Percentiles rank a stretch among this genome's conserved stretches.
Conservation (phyloP, 2,113 vertebrate genomes). For the Noturus placidus region DNA sequence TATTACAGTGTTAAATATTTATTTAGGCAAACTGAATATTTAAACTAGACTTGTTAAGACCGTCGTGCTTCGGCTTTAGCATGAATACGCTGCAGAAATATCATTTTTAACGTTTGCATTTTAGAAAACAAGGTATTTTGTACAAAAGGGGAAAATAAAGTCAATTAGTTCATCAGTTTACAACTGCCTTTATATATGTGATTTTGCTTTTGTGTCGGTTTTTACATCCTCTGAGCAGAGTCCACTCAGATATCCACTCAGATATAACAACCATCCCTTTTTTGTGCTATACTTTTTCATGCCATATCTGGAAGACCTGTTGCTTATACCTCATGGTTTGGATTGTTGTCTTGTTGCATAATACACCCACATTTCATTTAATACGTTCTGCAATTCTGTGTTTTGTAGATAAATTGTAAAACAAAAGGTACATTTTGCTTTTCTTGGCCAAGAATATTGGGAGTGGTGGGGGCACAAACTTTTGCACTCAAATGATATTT, state of each 20-base stretch:
- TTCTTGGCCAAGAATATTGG: background rate
- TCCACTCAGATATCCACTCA: background rate
- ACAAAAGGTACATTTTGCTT: background rate
- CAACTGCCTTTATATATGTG: background rate
- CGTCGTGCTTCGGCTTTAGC: background rate
- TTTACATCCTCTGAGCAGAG: background rate
- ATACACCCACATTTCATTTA: background rate
- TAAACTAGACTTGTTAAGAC: background rate
- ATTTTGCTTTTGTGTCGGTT: background rate
- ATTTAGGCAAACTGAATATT: background rate
- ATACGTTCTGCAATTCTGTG: background rate
- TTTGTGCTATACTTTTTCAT: background rate
- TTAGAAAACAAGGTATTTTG: background rate
- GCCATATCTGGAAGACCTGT: background rate
- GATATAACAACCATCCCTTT: background rate
- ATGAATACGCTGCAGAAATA: background rate
- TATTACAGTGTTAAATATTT: background rate
- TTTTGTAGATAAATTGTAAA: background rate
- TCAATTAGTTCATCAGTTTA: background rate
- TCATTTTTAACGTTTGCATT: background rate
- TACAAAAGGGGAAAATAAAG: background rate
- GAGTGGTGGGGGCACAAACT: background rate
- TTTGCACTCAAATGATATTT: background rate
- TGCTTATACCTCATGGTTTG: background rate
- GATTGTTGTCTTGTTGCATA: background rate